Percentiles rank a stretch among this genome's conserved stretches.
Conservation (phyloP, 2,113 vertebrate genomes). For the Microtus montanus region DNA sequence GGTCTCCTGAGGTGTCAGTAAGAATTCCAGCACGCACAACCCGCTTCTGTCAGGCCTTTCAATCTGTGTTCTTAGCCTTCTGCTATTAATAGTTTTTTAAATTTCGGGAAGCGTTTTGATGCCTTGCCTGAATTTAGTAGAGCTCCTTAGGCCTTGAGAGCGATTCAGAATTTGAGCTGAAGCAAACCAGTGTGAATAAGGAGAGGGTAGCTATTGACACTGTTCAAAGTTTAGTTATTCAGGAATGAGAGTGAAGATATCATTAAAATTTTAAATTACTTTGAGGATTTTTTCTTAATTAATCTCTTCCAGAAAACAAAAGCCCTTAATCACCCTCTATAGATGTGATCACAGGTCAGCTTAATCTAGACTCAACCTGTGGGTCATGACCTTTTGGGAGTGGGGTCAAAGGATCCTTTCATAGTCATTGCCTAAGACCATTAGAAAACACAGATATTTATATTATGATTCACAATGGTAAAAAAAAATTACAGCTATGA, state of each 20-base stretch:
- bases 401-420: neutral
- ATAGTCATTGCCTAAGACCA: neutral
- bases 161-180: neutral
- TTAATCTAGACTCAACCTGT: neutral
- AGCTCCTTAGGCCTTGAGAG: neutral
- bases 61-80: neutral
- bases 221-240: neutral
- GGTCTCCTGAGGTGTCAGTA: neutral
- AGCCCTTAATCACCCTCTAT: neutral
- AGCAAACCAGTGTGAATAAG: constrained; percentile 13
- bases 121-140: neutral
- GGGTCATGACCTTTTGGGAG: neutral
- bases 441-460: neutral
- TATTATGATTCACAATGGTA: neutral
- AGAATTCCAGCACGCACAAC: neutral
- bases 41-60: neutral
- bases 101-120: constrained; percentile 35
- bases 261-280: constrained; percentile 14
- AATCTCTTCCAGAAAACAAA: neutral
- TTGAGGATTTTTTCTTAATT: neutral
- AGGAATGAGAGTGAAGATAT: neutral
- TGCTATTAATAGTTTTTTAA: neutral
- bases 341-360: neutral
- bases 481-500: neutral
- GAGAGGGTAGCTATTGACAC: neutral